Conservation (phyloP, 2,113 vertebrate species). For the Plecotus auritus region DNA sequence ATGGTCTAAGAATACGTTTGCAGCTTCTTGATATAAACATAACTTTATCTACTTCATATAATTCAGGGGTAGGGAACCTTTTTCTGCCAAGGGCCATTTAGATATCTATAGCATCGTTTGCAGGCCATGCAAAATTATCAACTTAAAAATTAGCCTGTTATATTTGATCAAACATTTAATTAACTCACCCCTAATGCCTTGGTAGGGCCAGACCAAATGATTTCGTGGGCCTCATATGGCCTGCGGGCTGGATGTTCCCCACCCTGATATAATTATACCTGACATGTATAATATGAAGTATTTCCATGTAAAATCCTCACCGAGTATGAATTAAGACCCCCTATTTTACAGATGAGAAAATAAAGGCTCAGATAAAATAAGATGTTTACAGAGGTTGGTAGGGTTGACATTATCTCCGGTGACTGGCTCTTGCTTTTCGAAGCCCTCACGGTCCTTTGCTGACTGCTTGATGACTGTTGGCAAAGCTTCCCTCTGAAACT, state of each 20-base stretch:
- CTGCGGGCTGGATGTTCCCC: no score
- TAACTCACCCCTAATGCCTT: no score
- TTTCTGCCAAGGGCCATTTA: no score
- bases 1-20: background rate
- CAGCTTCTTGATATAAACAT: background rate
- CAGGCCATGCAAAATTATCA: no score
- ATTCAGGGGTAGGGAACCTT: no score
- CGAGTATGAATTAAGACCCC: background rate
- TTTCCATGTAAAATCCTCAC: background rate
- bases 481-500: background rate
- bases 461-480: background rate
- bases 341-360: background rate
- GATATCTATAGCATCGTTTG: no score
- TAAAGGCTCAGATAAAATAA: background rate
- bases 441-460: background rate
- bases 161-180: no score
- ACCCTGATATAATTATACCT: background rate
- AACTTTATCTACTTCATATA: background rate
- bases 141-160: no score
- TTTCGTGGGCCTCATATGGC: no score
- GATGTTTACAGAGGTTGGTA: background rate
- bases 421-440: background rate
- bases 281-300: background rate
- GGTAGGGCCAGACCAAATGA: no score
- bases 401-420: background rate